Conservation (phyloP, 1,140 invertebrate genomes). For the Carcinoscorpius rotundicauda region DNA sequence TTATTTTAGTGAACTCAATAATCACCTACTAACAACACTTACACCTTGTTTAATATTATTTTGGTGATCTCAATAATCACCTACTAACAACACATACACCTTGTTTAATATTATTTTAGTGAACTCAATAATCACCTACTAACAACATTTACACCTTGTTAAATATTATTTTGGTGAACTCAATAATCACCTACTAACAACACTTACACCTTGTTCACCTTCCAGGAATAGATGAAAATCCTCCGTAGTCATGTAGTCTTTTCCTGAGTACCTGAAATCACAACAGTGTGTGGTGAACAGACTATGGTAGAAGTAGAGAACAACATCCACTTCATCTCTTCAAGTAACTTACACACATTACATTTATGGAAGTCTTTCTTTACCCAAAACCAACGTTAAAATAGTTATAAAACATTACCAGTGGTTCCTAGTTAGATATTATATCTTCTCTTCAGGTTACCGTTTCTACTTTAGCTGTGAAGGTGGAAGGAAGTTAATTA, state of each 20-base stretch:
- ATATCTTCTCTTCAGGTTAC: too few relatives aligned
- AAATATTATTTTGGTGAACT: conserved; percentile 14
- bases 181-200: too few relatives aligned
- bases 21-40: neutral
- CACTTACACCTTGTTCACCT: conserved; percentile 47
- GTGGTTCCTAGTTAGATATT: too few relatives aligned
- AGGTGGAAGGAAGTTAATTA: too few relatives aligned
- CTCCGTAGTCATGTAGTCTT: conserved; percentile 47
- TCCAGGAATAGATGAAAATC: conserved; percentile 49
- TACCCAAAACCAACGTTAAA: too few relatives aligned
- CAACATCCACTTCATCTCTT: neutral
- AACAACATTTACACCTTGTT: neutral
- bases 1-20: conserved; percentile 10
- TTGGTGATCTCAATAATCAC: too few relatives aligned
- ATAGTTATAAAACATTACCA: too few relatives aligned
- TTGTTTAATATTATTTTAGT: conserved; percentile 14
- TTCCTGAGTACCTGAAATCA: conserved; percentile 44
- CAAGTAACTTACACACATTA: neutral
- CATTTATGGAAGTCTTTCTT: neutral
- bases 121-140: too few relatives aligned
- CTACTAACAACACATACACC: neutral
- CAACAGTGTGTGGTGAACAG: neutral
- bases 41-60: conserved; percentile 16
- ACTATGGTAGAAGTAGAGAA: neutral
- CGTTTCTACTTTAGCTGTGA: too few relatives aligned